These are phyloP conservation scores for Asteroscopus sphinx DNA, from an alignment of 2,888 invertebrate genomes.

Conservation along the genomic window DNA sequence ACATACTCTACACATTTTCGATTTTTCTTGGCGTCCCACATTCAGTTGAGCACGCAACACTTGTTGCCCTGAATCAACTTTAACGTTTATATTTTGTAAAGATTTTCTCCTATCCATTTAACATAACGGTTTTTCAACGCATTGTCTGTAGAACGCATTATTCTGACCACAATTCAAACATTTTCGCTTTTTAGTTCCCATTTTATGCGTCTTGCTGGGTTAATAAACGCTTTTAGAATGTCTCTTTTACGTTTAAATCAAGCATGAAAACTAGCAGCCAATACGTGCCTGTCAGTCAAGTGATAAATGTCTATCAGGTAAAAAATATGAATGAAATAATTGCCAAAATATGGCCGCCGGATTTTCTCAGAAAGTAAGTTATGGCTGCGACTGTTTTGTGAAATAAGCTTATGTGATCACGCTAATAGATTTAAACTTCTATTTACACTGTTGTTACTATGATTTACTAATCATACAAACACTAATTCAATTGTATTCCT, in stretches of 20 bases:
- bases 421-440: not conserved
- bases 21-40: constrained; percentile 11
- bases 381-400: not conserved
- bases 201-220: constrained; percentile 61
- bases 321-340: constrained; percentile 18
- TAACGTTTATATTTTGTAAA: constrained; percentile 52
- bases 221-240: constrained; percentile 60
- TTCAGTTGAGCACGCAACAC: constrained; percentile 31
- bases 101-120: constrained; percentile 57
- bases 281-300: constrained; percentile 17
- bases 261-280: constrained; percentile 27
- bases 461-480: constrained; percentile 11
- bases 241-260: constrained; percentile 56
- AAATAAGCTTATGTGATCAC: not conserved
- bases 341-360: constrained; percentile 14
- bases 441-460: too few species aligned
- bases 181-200: constrained; percentile 66
- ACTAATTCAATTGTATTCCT: constrained; percentile 33
- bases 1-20: constrained; percentile 17
- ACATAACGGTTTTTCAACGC: constrained; percentile 62
- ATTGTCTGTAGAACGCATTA: constrained; percentile 68
- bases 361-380: constrained; percentile 5
- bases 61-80: constrained; percentile 35
- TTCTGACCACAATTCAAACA: constrained; percentile 65
- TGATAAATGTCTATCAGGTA: constrained; percentile 4